Evolutionary conservation across 2,888 invertebrate genomes (phyloP).

Genomic region (Microctonus brassicae): DNA sequence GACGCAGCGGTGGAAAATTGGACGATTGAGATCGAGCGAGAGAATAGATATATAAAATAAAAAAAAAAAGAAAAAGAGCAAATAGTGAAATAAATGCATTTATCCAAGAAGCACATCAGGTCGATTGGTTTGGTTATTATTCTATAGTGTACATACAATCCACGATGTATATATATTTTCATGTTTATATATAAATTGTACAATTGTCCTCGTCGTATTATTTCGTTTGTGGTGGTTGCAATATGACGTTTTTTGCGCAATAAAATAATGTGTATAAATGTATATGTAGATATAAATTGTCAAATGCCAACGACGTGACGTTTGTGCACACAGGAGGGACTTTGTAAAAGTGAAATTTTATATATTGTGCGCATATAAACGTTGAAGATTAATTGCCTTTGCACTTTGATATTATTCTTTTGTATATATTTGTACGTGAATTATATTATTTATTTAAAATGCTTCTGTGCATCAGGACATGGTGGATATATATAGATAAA

Average conservation of each 20-base stretch:
- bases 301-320: constrained; percentile 5
- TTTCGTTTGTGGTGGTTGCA: background rate
- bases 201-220: too few relatives aligned
- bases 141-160: background rate
- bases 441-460: background rate
- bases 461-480: background rate
- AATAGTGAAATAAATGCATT: background rate
- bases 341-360: background rate
- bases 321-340: background rate
- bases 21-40: background rate
- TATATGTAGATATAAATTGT: background rate
- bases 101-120: background rate
- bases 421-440: background rate
- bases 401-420: background rate
- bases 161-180: background rate
- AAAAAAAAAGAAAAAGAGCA: background rate
- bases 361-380: background rate
- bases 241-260: background rate
- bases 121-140: background rate
- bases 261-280: background rate
- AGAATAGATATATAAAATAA: background rate
- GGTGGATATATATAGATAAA: background rate
- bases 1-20: constrained; percentile 6
- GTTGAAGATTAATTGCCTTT: background rate
- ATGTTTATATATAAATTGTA: background rate